Evolutionary conservation across 92 coral and sea anemone species (phyloP).

Genomic region (Nematostella vectensis): DNA sequence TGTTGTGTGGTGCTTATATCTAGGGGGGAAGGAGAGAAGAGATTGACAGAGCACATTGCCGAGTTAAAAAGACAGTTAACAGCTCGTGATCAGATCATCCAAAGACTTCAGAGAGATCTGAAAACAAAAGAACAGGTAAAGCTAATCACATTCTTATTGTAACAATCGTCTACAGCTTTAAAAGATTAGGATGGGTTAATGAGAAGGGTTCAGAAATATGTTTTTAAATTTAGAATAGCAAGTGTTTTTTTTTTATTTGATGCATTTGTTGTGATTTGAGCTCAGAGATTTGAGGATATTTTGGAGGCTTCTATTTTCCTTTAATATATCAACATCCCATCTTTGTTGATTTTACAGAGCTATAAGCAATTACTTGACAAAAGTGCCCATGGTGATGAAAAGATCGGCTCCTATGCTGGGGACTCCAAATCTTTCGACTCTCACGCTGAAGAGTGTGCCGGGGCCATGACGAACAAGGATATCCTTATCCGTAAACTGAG

Average conservation of each 20-base stretch:
- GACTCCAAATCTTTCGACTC: slow-evolving; percentile 80
- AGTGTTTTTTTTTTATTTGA: too few species aligned
- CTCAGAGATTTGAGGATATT: too few species aligned
- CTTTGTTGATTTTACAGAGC: not conserved
- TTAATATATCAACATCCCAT: too few species aligned
- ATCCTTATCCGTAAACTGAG: slow-evolving; percentile 78
- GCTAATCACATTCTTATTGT: not conserved
- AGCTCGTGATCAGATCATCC: slow-evolving; percentile 66
- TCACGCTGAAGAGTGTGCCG: slow-evolving; percentile 83
- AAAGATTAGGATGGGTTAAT: not conserved
- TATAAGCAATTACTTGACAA: slow-evolving; percentile 54
- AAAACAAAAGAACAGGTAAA: slow-evolving; percentile 65
- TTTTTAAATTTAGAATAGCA: slow-evolving; percentile 5
- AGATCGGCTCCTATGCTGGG: slow-evolving; percentile 68
- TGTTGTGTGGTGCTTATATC: too few species aligned
- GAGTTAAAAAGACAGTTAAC: slow-evolving; percentile 81
- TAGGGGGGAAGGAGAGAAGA: slow-evolving; percentile 86
- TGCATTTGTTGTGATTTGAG: too few species aligned
- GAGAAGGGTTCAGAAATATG: not conserved
- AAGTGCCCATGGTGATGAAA: slow-evolving; percentile 66
- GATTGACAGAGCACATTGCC: slow-evolving; percentile 70
- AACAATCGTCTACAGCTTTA: not conserved
- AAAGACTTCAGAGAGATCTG: slow-evolving; percentile 67
- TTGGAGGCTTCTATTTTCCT: too few species aligned
- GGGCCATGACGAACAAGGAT: slow-evolving; percentile 82